Base-by-base conservation (phyloP, 1,140 invertebrate genomes). In the Meteorus sp. region DNA sequence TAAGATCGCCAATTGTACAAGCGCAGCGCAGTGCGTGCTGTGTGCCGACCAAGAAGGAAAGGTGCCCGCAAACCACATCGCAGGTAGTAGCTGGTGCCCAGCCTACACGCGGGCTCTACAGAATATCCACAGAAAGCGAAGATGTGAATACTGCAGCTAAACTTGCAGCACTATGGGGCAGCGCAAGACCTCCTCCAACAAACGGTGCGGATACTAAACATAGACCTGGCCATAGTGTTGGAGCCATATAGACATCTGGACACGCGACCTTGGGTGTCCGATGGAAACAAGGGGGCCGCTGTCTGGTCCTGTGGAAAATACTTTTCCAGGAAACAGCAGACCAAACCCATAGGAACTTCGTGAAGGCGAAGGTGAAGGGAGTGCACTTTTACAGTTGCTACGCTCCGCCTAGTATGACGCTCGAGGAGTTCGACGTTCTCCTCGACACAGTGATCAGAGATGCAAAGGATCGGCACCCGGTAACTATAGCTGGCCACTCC, bases 381-480 rank as follows among this genome's bases (percentile, higher is more conserved):
- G 54, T 63, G 3, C 41, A 44, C 17, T 33, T 63, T n/a, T 57
- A 63, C n/a, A 64, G 62, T 41, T 64, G 59, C 50, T 60, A 64
- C 33, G 51, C 43, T 0, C 54, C 55, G 44, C 58, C 50, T 44
- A 58, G 54, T 9, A 37, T 58, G 11, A 13, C 45, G 2, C n/a
- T 51, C 20, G 39, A 33, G 1, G n/a, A n/a, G 50, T 56, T 53
- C 11, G 20, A 23, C 0, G 22, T 39, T 2, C 20, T 48, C 9
- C 23, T 61, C 1, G 56, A 59, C 37, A 9, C 55, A 47, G 52
- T 61, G 33, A 25, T 13, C 51, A n/a, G 50, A 0, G 50, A 61
- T 35, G 50, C 29, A 5, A 43, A 39, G 31, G 8, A 51, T 0
- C 43, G 25, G 19, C 17, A 17, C 31, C 53, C 41, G 7, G 62